phyloP scores from a whole-genome alignment of 2,888 invertebrate genomes.

The Caenorhabditis zanzibari region DNA sequence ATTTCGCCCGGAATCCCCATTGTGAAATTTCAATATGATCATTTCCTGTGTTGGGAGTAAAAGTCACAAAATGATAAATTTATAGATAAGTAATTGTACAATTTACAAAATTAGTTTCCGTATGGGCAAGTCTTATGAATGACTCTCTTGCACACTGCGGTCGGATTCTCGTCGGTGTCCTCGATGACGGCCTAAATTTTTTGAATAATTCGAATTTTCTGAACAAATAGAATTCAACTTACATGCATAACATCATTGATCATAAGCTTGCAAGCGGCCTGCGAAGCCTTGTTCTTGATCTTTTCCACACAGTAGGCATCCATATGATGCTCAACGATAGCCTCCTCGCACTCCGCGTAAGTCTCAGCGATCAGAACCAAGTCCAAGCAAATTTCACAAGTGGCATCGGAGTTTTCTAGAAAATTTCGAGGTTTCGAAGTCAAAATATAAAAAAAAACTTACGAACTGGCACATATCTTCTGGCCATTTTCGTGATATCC shows the following conservation, averaged over 20 bases:
- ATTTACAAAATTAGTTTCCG: slow-evolving; percentile 30
- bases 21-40: too few relatives aligned
- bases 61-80: background rate
- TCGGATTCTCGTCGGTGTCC: slow-evolving; percentile 68
- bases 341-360: slow-evolving; percentile 71
- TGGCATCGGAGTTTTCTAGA: slow-evolving; percentile 61
- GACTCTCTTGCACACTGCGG: slow-evolving; percentile 61
- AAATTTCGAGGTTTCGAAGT: background rate
- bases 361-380: slow-evolving; percentile 70
- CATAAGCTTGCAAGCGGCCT: slow-evolving; percentile 60
- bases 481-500: slow-evolving; percentile 52
- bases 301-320: slow-evolving; percentile 66
- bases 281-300: slow-evolving; percentile 58
- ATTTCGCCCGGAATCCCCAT: too few relatives aligned
- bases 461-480: slow-evolving; percentile 62
- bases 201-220: background rate
- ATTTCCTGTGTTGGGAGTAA: too few relatives aligned
- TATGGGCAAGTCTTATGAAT: slow-evolving; percentile 67
- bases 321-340: slow-evolving; percentile 65
- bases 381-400: slow-evolving; percentile 71
- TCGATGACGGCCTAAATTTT: slow-evolving; percentile 66
- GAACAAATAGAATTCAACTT: background rate
- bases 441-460: background rate
- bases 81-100: slow-evolving; percentile 13
- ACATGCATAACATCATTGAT: slow-evolving; percentile 68